A percentile compares a stretch with the other conserved stretches of the same genome.
These are phyloP conservation scores for Phengaris arion DNA, from an alignment of 2,888 invertebrate species.

Conservation along the genomic window DNA sequence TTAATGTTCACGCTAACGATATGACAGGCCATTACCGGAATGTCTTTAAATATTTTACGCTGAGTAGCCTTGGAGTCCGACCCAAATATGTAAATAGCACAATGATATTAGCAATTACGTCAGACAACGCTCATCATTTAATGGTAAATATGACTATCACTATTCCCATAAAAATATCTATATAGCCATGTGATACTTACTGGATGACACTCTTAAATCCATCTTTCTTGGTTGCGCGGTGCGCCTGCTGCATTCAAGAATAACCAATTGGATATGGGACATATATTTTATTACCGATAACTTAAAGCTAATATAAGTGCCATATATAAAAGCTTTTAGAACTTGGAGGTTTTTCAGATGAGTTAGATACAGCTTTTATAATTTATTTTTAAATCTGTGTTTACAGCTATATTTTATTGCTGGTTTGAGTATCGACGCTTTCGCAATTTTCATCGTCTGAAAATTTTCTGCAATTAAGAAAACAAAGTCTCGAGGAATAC, in stretches of 20 bases:
- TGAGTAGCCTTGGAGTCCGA: constrained; percentile 53
- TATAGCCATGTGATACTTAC: no score
- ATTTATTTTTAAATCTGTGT: no score
- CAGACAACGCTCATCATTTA: neutral
- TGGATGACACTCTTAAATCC: no score
- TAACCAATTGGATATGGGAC: no score
- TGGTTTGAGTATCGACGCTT: neutral
- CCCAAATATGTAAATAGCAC: constrained; percentile 52
- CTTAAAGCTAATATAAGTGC: no score
- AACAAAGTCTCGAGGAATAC: neutral
- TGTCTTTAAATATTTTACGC: constrained; percentile 49
- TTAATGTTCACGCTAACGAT: constrained; percentile 49
- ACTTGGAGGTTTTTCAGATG: neutral
- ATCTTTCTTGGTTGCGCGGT: no score
- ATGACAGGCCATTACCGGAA: constrained; percentile 47
- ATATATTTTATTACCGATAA: no score
- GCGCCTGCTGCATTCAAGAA: no score
- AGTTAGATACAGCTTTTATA: neutral
- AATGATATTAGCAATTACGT: constrained; percentile 25
- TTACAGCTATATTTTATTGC: neutral
- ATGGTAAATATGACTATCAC: neutral
- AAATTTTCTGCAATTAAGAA: neutral
- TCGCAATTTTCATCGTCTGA: neutral
- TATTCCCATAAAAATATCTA: neutral
- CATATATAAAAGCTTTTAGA: no score